Evolutionary conservation across 1,140 invertebrate species (phyloP).

Genomic region (Trichonephila clavipes): DNA sequence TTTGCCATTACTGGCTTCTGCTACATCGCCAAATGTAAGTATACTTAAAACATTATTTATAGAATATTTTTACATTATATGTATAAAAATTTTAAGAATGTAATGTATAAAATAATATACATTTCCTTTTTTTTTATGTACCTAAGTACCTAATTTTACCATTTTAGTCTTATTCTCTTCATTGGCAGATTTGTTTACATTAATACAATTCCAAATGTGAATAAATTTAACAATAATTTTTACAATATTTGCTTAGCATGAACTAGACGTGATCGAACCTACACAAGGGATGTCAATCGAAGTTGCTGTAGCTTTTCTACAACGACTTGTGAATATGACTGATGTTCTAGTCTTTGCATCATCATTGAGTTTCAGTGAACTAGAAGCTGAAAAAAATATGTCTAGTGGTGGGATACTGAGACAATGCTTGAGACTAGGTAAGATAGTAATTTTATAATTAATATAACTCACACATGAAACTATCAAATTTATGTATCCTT

Average conservation of each 20-base stretch:
- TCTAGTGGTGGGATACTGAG: conserved; percentile 98
- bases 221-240: neutral
- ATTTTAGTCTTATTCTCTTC: too few species aligned
- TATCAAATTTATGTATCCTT: too few species aligned
- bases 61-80: neutral
- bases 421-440: conserved; percentile 96
- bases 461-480: too few species aligned
- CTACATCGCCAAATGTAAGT: conserved; percentile 98
- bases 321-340: conserved; percentile 98
- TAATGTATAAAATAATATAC: too few species aligned
- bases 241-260: conserved; percentile 86
- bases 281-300: conserved; percentile 99
- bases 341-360: conserved; percentile 99
- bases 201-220: too few species aligned
- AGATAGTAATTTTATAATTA: conserved; percentile 73
- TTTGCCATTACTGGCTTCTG: conserved; percentile 96
- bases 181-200: too few species aligned
- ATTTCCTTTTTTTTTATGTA: too few species aligned
- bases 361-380: conserved; percentile 96
- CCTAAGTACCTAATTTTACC: too few species aligned
- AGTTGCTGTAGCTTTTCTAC: conserved; percentile 94
- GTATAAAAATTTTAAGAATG: neutral
- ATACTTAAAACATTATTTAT: neutral
- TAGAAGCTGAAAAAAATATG: conserved; percentile 99
- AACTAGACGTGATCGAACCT: conserved; percentile 98